Conservation (phyloP, 2,888 invertebrate genomes). For the Tetragonula carbonaria region DNA sequence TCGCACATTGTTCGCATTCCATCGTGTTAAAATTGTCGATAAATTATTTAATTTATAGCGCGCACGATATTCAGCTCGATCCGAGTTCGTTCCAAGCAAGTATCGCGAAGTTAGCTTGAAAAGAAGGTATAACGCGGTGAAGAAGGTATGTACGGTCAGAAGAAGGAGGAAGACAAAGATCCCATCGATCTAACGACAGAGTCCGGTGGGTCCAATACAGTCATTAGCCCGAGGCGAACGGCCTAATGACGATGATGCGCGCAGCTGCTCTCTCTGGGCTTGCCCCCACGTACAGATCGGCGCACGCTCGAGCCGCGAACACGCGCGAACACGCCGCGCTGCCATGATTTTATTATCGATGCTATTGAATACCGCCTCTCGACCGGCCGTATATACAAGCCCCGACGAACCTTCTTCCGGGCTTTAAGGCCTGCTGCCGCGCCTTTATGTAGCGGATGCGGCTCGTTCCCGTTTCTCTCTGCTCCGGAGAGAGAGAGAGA, state of each 20-base stretch:
- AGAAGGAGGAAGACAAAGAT: constrained; percentile 22
- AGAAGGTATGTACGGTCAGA: neutral
- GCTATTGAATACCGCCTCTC: constrained; percentile 62
- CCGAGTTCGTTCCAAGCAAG: no score
- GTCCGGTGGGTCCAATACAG: constrained; percentile 39
- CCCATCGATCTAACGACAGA: constrained; percentile 40
- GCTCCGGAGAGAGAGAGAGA: neutral
- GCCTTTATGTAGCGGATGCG: constrained; percentile 76
- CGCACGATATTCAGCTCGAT: neutral
- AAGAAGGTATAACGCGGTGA: neutral
- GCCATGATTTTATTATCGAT: constrained; percentile 71
- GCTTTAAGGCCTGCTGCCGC: constrained; percentile 71
- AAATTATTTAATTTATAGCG: no score
- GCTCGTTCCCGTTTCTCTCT: constrained; percentile 77
- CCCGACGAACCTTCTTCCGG: constrained; percentile 73
- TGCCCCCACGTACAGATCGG: constrained; percentile 9
- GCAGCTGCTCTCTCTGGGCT: constrained; percentile 34
- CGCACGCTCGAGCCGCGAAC: constrained; percentile 16
- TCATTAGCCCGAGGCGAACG: constrained; percentile 40
- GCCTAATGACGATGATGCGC: constrained; percentile 62
- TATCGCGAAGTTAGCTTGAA: neutral
- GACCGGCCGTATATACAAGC: constrained; percentile 30
- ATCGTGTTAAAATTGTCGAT: no score
- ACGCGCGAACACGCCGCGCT: constrained; percentile 32
- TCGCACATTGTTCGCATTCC: no score